phyloP scores from a whole-genome alignment of 2,888 invertebrate species.

The Leptodirus hochenwartii region DNA sequence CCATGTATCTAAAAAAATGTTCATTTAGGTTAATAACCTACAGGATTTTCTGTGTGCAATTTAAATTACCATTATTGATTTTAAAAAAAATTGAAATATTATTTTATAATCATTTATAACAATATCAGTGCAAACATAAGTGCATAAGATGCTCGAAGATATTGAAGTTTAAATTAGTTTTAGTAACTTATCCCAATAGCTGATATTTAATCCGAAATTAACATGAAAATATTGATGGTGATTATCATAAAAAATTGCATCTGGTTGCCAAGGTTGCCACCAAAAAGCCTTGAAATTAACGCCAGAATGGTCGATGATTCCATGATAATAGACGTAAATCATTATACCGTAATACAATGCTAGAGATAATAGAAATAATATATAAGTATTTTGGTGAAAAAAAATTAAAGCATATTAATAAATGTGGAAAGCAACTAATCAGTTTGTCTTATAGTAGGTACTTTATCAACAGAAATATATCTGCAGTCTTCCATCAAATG shows the following conservation, averaged over 20 bases:
- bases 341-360: slow-evolving; percentile 27
- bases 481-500: no score
- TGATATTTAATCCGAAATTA: slow-evolving; percentile 57
- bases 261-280: slow-evolving; percentile 65
- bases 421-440: slow-evolving; percentile 6
- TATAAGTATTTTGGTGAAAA: slow-evolving; percentile 1
- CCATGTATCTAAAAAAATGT: slow-evolving; percentile 46
- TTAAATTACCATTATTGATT: slow-evolving; percentile 8
- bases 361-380: slow-evolving; percentile 19
- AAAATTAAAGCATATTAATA: slow-evolving; percentile 1
- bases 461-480: no score
- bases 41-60: slow-evolving; percentile 8
- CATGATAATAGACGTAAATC: slow-evolving; percentile 50
- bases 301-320: slow-evolving; percentile 59
- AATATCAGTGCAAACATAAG: not conserved
- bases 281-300: slow-evolving; percentile 51
- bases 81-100: slow-evolving; percentile 6
- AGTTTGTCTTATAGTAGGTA: no score
- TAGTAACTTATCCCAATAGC: slow-evolving; percentile 45
- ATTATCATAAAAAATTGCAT: slow-evolving; percentile 56
- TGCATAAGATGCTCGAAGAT: not conserved
- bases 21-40: not conserved
- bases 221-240: slow-evolving; percentile 65
- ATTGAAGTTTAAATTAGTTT: not conserved
- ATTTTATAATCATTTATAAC: no score